A percentile compares a stretch with the other conserved stretches of the same genome.
Conservation (phyloP, 2,113 vertebrate genomes). For the Pachyramphus minor region DNA sequence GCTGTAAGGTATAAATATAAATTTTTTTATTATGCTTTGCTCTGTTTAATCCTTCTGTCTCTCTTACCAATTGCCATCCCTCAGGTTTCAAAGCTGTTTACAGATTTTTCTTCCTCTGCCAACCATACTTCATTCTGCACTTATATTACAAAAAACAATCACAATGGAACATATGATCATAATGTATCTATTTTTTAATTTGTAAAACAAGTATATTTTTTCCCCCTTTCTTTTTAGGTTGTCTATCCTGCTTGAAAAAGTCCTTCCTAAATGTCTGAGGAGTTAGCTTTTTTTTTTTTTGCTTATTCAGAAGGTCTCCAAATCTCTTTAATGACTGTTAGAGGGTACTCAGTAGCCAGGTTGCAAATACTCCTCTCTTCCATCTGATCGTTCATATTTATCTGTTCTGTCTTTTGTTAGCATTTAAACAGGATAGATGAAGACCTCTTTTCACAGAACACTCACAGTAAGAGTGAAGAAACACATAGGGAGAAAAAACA, state of each 20-base stretch:
- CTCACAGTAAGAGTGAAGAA: not conserved
- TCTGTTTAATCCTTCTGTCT: not conserved
- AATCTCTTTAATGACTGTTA: not conserved
- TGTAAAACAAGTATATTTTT: accelerated
- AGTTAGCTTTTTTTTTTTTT: not conserved
- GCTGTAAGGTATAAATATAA: not conserved
- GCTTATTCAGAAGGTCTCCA: not conserved
- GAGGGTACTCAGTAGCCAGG: not conserved
- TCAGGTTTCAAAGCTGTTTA: not conserved
- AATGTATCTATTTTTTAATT: not conserved
- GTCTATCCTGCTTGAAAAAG: not conserved
- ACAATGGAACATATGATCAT: accelerated
- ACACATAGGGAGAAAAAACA: not conserved
- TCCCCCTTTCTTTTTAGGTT: not conserved
- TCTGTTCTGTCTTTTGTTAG: not conserved
- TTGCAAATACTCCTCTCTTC: not conserved
- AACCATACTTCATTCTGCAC: not conserved
- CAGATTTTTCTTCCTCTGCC: not conserved
- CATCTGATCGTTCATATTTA: not conserved
- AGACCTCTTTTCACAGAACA: not conserved
- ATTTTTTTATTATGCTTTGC: not conserved
- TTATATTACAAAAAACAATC: not conserved
- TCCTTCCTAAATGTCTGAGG: not conserved
- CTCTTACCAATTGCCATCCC: not conserved
- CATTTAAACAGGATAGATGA: not conserved